Evolutionary conservation across 2,113 vertebrate species (phyloP).

Genomic region (Saiga tatarica): DNA sequence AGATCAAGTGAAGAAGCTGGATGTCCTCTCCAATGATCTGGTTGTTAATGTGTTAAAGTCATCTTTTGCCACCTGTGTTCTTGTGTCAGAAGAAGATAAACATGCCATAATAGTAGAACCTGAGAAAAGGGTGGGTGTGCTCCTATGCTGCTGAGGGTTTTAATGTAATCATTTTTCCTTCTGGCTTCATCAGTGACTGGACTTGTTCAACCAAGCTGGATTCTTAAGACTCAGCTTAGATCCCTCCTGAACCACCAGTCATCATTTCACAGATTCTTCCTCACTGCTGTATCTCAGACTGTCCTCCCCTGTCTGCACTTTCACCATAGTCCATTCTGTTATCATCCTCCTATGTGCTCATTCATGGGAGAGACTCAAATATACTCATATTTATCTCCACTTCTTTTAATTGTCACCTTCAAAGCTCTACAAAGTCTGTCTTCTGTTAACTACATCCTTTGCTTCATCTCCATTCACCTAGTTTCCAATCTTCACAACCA

Average conservation of each 20-base stretch:
- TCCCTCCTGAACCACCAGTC: not conserved
- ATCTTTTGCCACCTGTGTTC: conserved; percentile 93
- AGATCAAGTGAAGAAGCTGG: conserved; percentile 98
- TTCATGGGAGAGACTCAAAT: not conserved
- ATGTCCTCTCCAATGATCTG: conserved; percentile 96
- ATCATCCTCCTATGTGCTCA: no score
- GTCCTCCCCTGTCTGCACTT: not conserved
- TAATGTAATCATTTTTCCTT: not conserved
- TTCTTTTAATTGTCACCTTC: not conserved
- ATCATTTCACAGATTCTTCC: not conserved
- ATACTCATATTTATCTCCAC: not conserved
- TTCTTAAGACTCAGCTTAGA: not conserved
- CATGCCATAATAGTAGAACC: conserved; percentile 92
- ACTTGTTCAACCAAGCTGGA: not conserved
- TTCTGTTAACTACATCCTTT: not conserved
- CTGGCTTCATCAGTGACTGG: not conserved
- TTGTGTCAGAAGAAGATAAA: conserved; percentile 96
- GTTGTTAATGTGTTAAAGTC: conserved; percentile 97
- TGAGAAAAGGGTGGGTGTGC: conserved; percentile 87
- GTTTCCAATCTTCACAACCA: not conserved
- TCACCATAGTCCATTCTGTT: rapidly evolving
- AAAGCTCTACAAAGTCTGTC: not conserved
- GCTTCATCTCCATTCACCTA: not conserved
- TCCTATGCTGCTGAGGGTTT: rapidly evolving
- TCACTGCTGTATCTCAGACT: not conserved